A percentile compares a stretch with the other conserved stretches of the same genome.
Evolutionary conservation across 2,113 vertebrate genomes (phyloP).

Genomic region (Mustela nigripes): DNA sequence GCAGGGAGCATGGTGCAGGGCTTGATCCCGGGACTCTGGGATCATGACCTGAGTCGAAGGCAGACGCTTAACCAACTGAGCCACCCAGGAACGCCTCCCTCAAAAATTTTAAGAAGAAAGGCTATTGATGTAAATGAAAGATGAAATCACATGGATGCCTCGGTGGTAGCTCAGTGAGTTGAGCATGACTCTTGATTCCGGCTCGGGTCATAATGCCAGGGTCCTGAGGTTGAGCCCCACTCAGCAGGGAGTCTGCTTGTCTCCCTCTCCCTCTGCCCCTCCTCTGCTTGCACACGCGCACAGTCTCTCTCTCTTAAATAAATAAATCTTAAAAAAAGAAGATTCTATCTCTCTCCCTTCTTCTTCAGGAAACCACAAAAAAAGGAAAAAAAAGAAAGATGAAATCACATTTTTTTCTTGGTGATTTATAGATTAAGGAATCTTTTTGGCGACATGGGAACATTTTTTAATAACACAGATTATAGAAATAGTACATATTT

Average conservation of each 20-base stretch:
- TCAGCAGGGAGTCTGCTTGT: neutral
- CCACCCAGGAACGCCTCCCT: no score
- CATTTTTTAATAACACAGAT: neutral
- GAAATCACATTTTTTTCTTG: neutral
- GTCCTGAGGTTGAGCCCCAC: neutral
- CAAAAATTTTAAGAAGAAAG: neutral
- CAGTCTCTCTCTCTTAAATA: neutral
- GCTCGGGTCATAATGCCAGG: neutral
- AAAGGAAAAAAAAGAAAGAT: neutral
- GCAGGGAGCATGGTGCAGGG: no score
- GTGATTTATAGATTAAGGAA: neutral
- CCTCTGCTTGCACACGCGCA: neutral
- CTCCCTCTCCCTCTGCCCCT: neutral
- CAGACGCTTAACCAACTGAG: no score
- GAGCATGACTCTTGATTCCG: neutral
- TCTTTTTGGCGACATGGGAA: neutral
- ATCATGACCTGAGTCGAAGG: no score
- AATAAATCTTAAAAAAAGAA: neutral
- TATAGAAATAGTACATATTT: neutral
- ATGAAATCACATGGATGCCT: neutral
- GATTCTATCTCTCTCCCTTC: neutral
- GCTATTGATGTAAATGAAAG: neutral
- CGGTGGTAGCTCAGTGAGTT: neutral
- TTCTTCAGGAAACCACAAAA: neutral
- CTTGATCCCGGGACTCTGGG: no score